Conservation (phyloP, 2,797 vertebrate genomes). For the Triplophysa yarkandensis region DNA sequence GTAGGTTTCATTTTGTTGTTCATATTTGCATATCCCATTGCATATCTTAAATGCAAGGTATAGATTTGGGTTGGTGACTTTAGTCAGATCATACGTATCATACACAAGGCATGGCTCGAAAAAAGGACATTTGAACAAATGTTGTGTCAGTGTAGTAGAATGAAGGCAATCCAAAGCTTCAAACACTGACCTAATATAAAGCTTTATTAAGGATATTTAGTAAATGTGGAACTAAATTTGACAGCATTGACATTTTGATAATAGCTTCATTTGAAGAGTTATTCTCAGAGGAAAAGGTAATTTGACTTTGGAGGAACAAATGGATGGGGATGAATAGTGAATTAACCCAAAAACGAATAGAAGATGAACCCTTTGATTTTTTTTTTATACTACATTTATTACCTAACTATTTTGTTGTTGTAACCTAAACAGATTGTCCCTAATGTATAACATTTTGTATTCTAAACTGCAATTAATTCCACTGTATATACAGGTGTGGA, state of each 20-base stretch:
- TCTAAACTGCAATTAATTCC: no score
- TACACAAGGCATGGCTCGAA: not conserved
- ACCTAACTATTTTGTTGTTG: not conserved
- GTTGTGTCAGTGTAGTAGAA: not conserved
- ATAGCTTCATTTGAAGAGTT: not conserved
- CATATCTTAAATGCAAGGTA: no score
- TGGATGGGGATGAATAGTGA: not conserved
- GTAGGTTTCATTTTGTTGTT: no score
- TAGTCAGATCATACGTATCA: no score
- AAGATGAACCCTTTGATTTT: not conserved
- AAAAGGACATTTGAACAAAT: not conserved
- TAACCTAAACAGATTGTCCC: no score
- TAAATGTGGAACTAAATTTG: not conserved
- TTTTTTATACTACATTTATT: no score
- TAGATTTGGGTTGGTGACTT: no score
- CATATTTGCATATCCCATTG: no score
- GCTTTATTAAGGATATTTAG: not conserved
- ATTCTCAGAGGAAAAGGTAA: not conserved
- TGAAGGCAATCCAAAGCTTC: not conserved
- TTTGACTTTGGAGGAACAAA: not conserved
- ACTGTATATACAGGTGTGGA: no score
- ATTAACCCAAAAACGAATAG: not conserved
- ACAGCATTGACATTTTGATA: constrained; percentile 3
- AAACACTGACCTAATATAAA: not conserved
- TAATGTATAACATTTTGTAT: no score